Conservation (phyloP, 1,140 invertebrate species). For the Drosophila kikkawai region DNA sequence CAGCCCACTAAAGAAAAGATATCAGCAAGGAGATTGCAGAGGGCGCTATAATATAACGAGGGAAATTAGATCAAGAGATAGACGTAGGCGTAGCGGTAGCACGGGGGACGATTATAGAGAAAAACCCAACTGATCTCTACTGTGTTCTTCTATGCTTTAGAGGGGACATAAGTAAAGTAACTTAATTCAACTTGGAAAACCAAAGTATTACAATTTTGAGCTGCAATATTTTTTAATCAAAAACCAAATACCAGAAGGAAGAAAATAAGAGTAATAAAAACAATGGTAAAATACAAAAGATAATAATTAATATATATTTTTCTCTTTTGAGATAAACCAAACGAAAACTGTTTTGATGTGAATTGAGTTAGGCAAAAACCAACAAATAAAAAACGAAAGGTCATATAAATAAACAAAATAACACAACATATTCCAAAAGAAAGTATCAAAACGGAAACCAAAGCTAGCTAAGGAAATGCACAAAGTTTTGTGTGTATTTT, state of each 20-base stretch:
- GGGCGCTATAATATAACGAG: conserved; percentile 12
- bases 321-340: conserved; percentile 81
- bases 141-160: conserved; percentile 70
- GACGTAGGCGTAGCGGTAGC: conserved; percentile 27
- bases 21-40: conserved; percentile 35
- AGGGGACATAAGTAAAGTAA: conserved; percentile 43
- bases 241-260: conserved; percentile 27
- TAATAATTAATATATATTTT: conserved; percentile 83
- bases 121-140: conserved; percentile 68
- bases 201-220: conserved; percentile 81
- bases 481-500: conserved; percentile 75
- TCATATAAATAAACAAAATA: conserved; percentile 25
- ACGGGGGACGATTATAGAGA: conserved; percentile 25
- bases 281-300: conserved; percentile 63
- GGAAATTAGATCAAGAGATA: conserved; percentile 14
- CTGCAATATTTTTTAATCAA: conserved; percentile 83
- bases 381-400: conserved; percentile 27
- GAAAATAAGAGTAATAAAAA: conserved; percentile 34
- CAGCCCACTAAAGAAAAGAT: conserved; percentile 42
- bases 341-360: conserved; percentile 74
- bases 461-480: conserved; percentile 54
- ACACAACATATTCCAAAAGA: conserved; percentile 69
- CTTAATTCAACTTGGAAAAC: conserved; percentile 46
- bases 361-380: conserved; percentile 75
- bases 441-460: conserved; percentile 68